These are phyloP conservation scores for Eubasilissa splendida DNA, from an alignment of 2,888 invertebrate genomes.

Conservation along the genomic window DNA sequence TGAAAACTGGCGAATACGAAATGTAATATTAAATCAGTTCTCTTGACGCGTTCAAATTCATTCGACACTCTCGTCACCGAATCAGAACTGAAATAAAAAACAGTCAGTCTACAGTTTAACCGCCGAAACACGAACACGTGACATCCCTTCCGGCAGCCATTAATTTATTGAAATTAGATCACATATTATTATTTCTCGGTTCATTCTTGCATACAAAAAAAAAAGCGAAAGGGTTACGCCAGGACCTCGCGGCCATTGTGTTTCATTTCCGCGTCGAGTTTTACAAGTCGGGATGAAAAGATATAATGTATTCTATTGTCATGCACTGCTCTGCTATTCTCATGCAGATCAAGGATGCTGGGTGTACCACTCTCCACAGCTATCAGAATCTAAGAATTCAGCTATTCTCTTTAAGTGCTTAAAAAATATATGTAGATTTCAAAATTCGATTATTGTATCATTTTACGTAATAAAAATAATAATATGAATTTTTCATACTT, in stretches of 20 bases:
- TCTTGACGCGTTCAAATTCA: neutral
- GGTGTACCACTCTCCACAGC: neutral
- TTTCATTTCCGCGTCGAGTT: constrained; percentile 46
- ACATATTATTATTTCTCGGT: constrained; percentile 46
- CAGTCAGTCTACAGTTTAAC: neutral
- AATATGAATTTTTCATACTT: too few relatives aligned
- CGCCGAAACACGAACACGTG: neutral
- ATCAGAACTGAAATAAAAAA: constrained; percentile 35
- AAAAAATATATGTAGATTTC: too few relatives aligned
- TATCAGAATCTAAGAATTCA: neutral
- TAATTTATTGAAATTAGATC: constrained; percentile 59
- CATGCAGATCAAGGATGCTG: constrained; percentile 49
- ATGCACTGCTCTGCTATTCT: constrained; percentile 46
- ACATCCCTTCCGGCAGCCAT: constrained; percentile 27
- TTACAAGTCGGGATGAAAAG: constrained; percentile 46
- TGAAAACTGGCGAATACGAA: too few relatives aligned
- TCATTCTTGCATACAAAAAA: constrained; percentile 35
- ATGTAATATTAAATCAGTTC: too few relatives aligned
- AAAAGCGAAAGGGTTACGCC: constrained; percentile 53
- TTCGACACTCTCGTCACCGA: neutral
- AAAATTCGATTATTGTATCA: too few relatives aligned
- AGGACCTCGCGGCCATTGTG: constrained; percentile 43
- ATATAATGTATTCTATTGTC: constrained; percentile 57
- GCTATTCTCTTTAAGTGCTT: neutral
- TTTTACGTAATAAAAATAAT: too few relatives aligned